A percentile compares a stretch with the other conserved stretches of the same genome.
phyloP scores from a whole-genome alignment of 2,888 invertebrate genomes.

The Folsomia manolachei region DNA sequence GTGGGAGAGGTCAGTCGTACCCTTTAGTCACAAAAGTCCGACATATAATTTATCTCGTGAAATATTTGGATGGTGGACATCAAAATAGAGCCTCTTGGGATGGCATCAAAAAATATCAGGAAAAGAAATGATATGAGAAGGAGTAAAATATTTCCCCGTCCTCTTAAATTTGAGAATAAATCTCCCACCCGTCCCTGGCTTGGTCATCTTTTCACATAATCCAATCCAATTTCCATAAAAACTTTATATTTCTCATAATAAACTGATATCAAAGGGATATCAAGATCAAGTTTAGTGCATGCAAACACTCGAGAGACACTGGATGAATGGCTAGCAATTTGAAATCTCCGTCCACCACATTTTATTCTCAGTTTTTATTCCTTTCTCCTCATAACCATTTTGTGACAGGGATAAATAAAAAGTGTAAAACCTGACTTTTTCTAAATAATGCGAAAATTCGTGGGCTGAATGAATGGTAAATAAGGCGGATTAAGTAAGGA shows the following conservation, averaged over 20 bases:
- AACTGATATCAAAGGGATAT: constrained; percentile 7
- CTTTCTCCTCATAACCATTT: neutral
- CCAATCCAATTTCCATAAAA: constrained; percentile 5
- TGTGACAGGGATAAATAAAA: neutral
- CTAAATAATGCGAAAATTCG: too few relatives aligned
- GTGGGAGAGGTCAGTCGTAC: neutral
- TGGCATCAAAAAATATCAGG: neutral
- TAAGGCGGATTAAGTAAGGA: neutral
- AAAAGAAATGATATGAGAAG: neutral
- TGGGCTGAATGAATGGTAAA: neutral
- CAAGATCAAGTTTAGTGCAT: neutral
- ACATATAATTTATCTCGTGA: neutral
- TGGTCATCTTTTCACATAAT: neutral
- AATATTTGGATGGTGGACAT: too few relatives aligned
- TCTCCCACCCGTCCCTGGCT: neutral
- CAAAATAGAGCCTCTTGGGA: neutral
- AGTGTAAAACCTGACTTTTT: neutral
- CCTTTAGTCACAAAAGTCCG: neutral
- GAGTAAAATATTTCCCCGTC: constrained; percentile 6
- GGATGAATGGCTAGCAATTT: neutral
- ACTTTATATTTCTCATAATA: constrained; percentile 4
- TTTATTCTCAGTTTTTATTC: neutral
- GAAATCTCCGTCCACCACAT: neutral
- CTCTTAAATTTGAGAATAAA: constrained; percentile 3
- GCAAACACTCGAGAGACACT: neutral